Evolutionary conservation across 1,140 invertebrate species (phyloP), one percentile per base, ranked within the genome.

Genomic region (Marisa cornuarietis): DNA sequence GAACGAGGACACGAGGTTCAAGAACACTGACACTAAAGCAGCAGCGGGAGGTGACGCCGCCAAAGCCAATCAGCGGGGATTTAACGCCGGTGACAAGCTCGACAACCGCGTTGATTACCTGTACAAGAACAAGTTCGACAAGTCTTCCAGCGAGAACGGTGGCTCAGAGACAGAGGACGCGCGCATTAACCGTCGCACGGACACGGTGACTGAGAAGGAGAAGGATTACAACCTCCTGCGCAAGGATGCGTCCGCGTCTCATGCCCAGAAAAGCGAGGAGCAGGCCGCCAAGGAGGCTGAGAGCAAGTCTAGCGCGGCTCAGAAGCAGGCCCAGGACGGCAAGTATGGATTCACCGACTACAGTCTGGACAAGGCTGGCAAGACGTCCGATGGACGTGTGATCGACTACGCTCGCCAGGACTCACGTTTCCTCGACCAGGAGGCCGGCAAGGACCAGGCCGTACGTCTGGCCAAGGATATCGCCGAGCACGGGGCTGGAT

Each of bases 141-240:
- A 81, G 76, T 49, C 63, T 16, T 62, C 71, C 62, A 69, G 71
- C 42, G 82, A 83, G 72, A 83, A 69, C 74, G 82, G 82, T 22
- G 82, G 82, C n/a, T 83, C 71, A 26, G 82, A 83, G 54, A 79
- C 80, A 31, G 82, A 83, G 65, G 63, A 80, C 63, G 79, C 79
- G 20, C 52, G 61, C 22, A 68, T 71, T 51, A 16, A 65, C 51
- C 51, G 65, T 69, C 78, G 79, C 26, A 72, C 80, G 20, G 82
- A 83, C 68, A 49, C 78, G 18, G 66, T 78, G 58, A 68, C 77
- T 24, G 79, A 81, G 42, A 51, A 69, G 52, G 79, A 83, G 65
- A 80, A 78, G 72, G 82, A 80, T 66, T 51, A 49, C n/a, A 79
- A 76, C 51, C 26, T 80, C 26, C 51, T 54, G 52, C 58, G 76